Conservation (phyloP, 2,888 invertebrate species). For the Saturnia pavonia region DNA sequence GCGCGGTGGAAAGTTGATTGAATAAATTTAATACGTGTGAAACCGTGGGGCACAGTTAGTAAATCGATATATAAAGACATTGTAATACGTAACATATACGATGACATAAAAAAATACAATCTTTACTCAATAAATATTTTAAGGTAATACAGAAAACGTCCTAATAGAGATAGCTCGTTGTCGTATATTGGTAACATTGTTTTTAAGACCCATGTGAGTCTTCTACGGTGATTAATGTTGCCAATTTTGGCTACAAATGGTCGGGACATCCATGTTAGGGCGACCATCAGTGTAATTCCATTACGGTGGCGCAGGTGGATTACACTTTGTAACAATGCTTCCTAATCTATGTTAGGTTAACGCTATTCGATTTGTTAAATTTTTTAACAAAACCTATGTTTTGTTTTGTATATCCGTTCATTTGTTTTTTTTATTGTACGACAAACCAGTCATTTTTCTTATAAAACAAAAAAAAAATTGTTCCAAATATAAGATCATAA, state of each 20-base stretch:
- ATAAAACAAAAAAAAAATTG: not conserved
- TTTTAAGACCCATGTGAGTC: slow-evolving; percentile 1
- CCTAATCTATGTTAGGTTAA: not conserved
- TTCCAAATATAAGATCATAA: no score
- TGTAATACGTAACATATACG: no score
- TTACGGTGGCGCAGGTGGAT: slow-evolving; percentile 12
- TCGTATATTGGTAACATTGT: not conserved
- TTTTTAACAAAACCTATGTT: not conserved
- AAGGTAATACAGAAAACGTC: not conserved
- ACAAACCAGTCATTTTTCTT: not conserved
- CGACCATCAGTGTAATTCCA: slow-evolving; percentile 7
- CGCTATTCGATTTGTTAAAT: not conserved
- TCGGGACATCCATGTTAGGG: slow-evolving; percentile 8
- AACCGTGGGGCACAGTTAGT: no score
- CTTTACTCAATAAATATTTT: not conserved
- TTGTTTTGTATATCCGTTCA: not conserved
- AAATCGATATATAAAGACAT: no score
- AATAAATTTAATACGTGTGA: no score
- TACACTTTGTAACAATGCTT: not conserved
- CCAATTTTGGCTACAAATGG: slow-evolving; percentile 7
- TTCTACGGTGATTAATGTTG: not conserved
- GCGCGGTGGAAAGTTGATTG: no score
- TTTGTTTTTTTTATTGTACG: not conserved
- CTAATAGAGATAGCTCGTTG: not conserved
- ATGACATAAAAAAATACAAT: no score